Conservation (phyloP, 2,797 vertebrate species). For the Odontamblyopus rebecca region DNA sequence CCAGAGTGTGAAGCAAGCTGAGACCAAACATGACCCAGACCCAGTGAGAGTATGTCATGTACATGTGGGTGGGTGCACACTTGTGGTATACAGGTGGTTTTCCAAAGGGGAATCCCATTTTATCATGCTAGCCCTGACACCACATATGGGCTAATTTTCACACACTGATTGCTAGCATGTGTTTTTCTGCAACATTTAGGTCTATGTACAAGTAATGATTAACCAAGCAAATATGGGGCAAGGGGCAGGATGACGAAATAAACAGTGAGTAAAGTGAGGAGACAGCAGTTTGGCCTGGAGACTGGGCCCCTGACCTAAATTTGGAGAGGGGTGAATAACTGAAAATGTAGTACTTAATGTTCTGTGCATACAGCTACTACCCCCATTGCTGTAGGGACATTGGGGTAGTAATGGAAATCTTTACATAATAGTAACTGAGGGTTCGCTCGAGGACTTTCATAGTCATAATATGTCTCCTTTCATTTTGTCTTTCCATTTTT, state of each 20-base stretch:
- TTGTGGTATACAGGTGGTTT: slow-evolving; percentile 16
- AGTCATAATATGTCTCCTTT: too few species aligned
- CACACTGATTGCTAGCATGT: slow-evolving; percentile 10
- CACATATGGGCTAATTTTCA: slow-evolving; percentile 17
- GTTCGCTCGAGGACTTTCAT: too few species aligned
- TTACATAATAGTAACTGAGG: too few species aligned
- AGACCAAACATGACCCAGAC: slow-evolving; percentile 14
- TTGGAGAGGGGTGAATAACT: background rate
- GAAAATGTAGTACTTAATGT: background rate
- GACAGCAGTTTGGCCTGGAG: slow-evolving; percentile 14
- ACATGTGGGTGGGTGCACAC: slow-evolving; percentile 33
- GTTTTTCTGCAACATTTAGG: slow-evolving; percentile 47
- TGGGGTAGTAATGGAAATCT: too few species aligned
- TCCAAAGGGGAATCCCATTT: slow-evolving; percentile 33
- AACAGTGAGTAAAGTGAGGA: background rate
- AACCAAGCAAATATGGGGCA: slow-evolving; percentile 42
- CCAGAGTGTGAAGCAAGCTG: background rate
- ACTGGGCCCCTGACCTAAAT: slow-evolving; percentile 17
- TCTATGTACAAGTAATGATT: slow-evolving; percentile 59
- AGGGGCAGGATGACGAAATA: slow-evolving; percentile 22
- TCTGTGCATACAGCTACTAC: background rate
- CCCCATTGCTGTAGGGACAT: background rate
- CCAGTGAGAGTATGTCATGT: background rate
- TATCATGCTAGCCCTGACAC: slow-evolving; percentile 8
- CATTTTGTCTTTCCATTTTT: too few species aligned